Conservation (phyloP, 2,113 vertebrate species). For the Hiodon tergisus region DNA sequence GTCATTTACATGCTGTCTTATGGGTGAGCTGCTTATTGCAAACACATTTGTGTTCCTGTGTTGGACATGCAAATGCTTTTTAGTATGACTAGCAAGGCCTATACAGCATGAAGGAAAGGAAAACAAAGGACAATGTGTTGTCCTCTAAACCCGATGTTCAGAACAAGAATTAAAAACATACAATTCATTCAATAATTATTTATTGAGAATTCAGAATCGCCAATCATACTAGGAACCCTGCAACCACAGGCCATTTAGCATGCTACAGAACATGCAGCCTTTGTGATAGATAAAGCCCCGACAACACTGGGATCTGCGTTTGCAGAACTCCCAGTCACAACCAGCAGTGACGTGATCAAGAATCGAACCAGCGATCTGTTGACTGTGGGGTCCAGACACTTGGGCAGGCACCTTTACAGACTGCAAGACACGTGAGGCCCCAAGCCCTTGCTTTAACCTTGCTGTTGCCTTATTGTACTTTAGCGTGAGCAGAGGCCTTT, state of each 20-base stretch:
- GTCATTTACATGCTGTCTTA: neutral
- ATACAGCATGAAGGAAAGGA: neutral
- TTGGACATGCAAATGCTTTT: conserved; percentile 9
- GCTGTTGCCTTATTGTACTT: neutral
- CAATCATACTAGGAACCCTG: too few relatives aligned
- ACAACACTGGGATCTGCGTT: too few relatives aligned
- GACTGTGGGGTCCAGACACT: too few relatives aligned
- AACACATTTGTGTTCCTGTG: neutral
- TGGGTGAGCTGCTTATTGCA: neutral
- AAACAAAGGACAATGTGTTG: neutral
- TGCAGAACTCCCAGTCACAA: too few relatives aligned
- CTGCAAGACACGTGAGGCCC: too few relatives aligned
- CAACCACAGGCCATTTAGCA: too few relatives aligned
- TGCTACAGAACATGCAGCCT: too few relatives aligned
- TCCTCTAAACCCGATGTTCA: conserved; percentile 4
- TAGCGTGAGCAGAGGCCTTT: neutral
- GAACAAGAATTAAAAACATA: neutral
- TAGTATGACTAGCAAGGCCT: neutral
- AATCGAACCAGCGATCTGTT: too few relatives aligned
- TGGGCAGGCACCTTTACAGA: too few relatives aligned
- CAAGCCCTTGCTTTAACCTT: neutral
- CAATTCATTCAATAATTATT: neutral
- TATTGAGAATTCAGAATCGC: too few relatives aligned
- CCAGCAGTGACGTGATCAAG: too few relatives aligned
- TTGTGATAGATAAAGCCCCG: too few relatives aligned